Percentiles rank a stretch among this genome's conserved stretches.
Evolutionary conservation across 2,888 invertebrate species (phyloP).

Genomic region (Heliconius aoede): DNA sequence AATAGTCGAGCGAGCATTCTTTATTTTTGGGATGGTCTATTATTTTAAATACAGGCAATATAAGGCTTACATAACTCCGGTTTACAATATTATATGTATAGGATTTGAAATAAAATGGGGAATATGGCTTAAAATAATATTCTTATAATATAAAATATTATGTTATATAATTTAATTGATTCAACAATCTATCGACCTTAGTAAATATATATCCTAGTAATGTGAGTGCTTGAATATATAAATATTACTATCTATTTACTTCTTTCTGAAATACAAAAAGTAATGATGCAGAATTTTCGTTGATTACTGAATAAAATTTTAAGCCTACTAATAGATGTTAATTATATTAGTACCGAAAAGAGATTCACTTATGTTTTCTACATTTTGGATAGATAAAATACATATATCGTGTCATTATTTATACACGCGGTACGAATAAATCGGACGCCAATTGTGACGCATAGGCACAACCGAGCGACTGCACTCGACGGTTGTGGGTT

Average conservation of each 20-base stretch:
- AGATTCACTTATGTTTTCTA: too few relatives aligned
- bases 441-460: too few relatives aligned
- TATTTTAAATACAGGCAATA: background rate
- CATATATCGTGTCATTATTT: too few relatives aligned
- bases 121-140: background rate
- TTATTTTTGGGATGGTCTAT: background rate
- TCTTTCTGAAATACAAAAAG: conserved; percentile 12
- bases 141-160: too few relatives aligned
- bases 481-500: too few relatives aligned
- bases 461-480: too few relatives aligned
- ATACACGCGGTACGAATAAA: too few relatives aligned
- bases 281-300: conserved; percentile 25
- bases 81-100: background rate
- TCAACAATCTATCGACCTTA: too few relatives aligned
- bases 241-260: background rate
- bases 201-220: background rate
- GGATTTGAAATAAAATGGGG: background rate
- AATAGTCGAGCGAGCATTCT: background rate
- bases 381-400: too few relatives aligned
- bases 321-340: background rate
- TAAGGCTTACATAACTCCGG: background rate
- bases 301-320: background rate
- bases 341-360: background rate
- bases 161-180: too few relatives aligned
- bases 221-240: background rate